phyloP scores from a whole-genome alignment of 23 tunicate genomes.

The Trididemnum nubilum region DNA sequence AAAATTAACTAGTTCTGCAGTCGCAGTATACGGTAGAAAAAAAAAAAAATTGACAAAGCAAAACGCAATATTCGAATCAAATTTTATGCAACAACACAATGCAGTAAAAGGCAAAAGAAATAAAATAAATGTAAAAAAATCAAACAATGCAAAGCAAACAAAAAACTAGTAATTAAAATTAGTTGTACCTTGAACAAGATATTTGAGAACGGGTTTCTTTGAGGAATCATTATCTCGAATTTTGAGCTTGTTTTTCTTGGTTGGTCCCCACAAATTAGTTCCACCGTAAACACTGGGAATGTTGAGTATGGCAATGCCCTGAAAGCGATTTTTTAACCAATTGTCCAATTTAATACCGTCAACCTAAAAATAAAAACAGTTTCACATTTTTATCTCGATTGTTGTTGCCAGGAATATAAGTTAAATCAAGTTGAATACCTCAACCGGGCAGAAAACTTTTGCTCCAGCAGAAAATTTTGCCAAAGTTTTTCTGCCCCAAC shows the following conservation, averaged over 20 bases:
- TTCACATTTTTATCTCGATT: too few relatives aligned
- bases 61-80: background rate
- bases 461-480: background rate
- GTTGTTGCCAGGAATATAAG: too few relatives aligned
- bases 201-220: slow-evolving; percentile 35
- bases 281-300: slow-evolving; percentile 92
- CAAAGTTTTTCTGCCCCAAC: too few relatives aligned
- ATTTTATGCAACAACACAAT: background rate
- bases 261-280: slow-evolving; percentile 79
- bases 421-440: too few relatives aligned
- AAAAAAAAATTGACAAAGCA: background rate
- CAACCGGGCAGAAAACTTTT: too few relatives aligned
- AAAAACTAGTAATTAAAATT: too few relatives aligned
- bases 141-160: too few relatives aligned
- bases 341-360: slow-evolving; percentile 71
- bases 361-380: slow-evolving; percentile 44
- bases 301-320: slow-evolving; percentile 85
- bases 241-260: slow-evolving; percentile 49
- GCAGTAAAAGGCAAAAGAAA: too few relatives aligned
- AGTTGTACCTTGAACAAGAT: slow-evolving; percentile 73
- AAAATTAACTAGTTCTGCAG: background rate
- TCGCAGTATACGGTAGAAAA: background rate
- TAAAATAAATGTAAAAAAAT: too few relatives aligned
- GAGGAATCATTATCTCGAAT: background rate
- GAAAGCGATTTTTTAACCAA: slow-evolving; percentile 50